Evolutionary conservation across 2,888 invertebrate genomes (phyloP).

Genomic region (Drosophila histrio): DNA sequence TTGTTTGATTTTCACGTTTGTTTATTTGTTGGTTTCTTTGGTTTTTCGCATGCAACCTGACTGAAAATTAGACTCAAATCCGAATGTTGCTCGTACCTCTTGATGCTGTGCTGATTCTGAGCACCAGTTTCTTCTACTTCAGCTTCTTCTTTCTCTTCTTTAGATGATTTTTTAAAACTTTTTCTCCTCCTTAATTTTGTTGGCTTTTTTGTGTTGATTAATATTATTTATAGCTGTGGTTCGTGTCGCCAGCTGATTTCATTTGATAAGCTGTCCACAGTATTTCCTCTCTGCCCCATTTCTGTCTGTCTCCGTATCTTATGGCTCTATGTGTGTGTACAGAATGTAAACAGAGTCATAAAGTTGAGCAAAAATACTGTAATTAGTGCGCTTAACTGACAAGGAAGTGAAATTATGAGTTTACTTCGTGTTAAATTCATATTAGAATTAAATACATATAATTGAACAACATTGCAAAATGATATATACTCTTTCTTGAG

Average conservation of each 20-base stretch:
- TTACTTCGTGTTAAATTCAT: not conserved
- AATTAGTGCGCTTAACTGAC: not conserved
- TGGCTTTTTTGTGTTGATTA: conserved; percentile 43
- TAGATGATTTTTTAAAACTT: not conserved
- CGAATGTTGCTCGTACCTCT: conserved; percentile 23
- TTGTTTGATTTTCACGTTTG: conserved; percentile 72
- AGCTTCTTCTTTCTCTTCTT: not conserved
- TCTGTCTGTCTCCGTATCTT: conserved; percentile 31
- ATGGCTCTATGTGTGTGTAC: not conserved
- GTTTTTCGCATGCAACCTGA: conserved; percentile 63
- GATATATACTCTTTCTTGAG: not conserved
- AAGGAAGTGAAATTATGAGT: not conserved
- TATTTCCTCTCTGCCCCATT: conserved; percentile 50
- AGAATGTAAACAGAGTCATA: conserved; percentile 35
- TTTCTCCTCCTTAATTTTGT: conserved; percentile 6
- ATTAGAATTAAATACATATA: not conserved
- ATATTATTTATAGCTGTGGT: conserved; percentile 63
- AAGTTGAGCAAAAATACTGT: conserved; percentile 21
- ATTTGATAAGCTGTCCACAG: conserved; percentile 26
- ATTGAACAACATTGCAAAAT: not conserved
- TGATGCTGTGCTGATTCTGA: conserved; percentile 53
- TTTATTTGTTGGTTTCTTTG: conserved; percentile 46
- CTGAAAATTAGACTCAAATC: not conserved
- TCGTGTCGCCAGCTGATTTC: conserved; percentile 43
- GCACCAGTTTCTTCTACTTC: conserved; percentile 50